These are phyloP conservation scores for Sylvicola fuscatus DNA, from an alignment of 2,888 invertebrate genomes.

Conservation along the genomic window DNA sequence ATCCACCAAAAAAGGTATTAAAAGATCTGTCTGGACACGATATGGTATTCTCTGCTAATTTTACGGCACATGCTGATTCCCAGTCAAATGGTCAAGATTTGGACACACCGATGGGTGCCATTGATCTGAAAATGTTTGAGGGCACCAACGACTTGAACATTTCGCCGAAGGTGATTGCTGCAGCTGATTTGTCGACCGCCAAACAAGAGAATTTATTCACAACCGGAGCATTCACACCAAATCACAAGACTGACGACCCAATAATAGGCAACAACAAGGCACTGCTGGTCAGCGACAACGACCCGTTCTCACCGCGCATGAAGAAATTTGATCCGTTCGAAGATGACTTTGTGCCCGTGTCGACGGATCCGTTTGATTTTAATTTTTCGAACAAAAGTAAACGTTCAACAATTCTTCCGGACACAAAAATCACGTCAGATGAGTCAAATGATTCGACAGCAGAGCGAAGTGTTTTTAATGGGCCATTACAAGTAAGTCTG, in stretches of 20 bases:
- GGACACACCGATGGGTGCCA: background rate
- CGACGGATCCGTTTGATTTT: constrained; percentile 23
- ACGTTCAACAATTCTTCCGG: constrained; percentile 8
- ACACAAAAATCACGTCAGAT: constrained; percentile 13
- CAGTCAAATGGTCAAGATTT: background rate
- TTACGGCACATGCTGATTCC: constrained; percentile 4
- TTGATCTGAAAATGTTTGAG: background rate
- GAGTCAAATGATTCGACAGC: constrained; percentile 16
- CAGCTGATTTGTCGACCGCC: background rate
- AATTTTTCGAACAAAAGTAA: constrained; percentile 13
- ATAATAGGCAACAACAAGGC: constrained; percentile 4
- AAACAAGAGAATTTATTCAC: background rate
- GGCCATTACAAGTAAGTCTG: constrained; percentile 45
- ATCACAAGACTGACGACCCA: constrained; percentile 3
- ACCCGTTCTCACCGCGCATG: constrained; percentile 25
- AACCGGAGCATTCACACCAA: background rate
- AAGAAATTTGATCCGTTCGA: constrained; percentile 47
- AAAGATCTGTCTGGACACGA: constrained; percentile 45
- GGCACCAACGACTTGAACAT: no score
- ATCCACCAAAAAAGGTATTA: constrained; percentile 80
- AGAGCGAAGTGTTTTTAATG: constrained; percentile 32
- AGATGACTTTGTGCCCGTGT: constrained; percentile 21
- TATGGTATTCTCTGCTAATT: constrained; percentile 8
- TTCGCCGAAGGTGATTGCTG: background rate
- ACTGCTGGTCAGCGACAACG: constrained; percentile 14